Conservation (phyloP, 2,888 invertebrate species). For the Aphidius colemani region DNA sequence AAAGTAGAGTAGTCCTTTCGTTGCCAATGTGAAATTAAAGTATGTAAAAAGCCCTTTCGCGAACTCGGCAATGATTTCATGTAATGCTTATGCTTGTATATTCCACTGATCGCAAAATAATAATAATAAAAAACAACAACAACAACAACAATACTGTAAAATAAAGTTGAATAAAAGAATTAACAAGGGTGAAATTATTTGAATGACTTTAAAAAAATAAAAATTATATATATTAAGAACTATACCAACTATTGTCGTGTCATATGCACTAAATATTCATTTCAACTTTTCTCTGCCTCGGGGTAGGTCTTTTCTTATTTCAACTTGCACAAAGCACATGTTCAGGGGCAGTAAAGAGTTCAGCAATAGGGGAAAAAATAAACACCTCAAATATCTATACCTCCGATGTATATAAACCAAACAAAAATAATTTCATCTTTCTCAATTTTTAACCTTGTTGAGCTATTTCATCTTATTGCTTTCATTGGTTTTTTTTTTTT, state of each 20-base stretch:
- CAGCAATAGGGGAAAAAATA: no score
- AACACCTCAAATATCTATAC: neutral
- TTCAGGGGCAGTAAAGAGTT: no score
- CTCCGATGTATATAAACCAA: neutral
- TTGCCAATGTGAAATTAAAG: conserved; percentile 4
- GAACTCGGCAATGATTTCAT: conserved; percentile 23
- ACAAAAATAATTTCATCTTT: neutral
- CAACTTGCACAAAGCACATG: neutral
- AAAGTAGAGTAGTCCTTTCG: conserved; percentile 2
- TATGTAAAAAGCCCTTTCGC: conserved; percentile 14
- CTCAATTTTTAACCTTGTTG: neutral
- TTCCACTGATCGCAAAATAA: conserved; percentile 12
- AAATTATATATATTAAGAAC: conserved; percentile 10
- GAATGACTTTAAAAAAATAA: conserved; percentile 15
- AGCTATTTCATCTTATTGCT: no score
- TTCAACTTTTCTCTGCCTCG: neutral
- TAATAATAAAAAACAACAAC: conserved; percentile 2
- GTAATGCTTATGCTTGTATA: conserved; percentile 26
- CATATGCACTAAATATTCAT: conserved; percentile 26
- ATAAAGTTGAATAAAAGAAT: neutral
- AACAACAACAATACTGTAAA: no score
- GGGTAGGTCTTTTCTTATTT: conserved; percentile 4
- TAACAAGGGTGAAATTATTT: conserved; percentile 13
- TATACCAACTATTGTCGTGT: conserved; percentile 18
- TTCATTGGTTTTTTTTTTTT: neutral